Evolutionary conservation across 1,140 invertebrate species (phyloP).

Genomic region (Phymastichus coffea): DNA sequence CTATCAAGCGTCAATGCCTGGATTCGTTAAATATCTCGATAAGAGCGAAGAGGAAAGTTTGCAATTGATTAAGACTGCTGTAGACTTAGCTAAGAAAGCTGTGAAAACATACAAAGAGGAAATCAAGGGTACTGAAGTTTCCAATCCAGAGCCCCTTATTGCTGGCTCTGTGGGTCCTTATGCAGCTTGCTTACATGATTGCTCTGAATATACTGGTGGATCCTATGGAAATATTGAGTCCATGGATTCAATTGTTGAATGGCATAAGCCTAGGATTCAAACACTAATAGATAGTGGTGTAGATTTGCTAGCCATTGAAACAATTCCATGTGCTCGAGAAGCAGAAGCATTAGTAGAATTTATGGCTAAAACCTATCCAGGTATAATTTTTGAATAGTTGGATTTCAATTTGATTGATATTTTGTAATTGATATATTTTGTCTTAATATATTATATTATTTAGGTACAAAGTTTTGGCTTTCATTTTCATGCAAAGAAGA

Average conservation of each 20-base stretch:
- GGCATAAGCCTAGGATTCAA: conserved; percentile 79
- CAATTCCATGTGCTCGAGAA: conserved; percentile 81
- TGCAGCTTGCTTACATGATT: conserved; percentile 84
- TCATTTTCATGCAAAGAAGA: conserved; percentile 78
- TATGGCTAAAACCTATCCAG: conserved; percentile 71
- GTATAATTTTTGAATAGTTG: not conserved
- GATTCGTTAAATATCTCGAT: conserved; percentile 72
- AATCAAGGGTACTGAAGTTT: conserved; percentile 33
- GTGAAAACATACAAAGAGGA: conserved; percentile 62
- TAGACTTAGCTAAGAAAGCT: conserved; percentile 68
- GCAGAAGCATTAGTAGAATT: conserved; percentile 74
- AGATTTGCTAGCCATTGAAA: conserved; percentile 86
- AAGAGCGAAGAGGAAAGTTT: conserved; percentile 64
- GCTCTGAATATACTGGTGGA: conserved; percentile 84
- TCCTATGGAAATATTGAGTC: conserved; percentile 73
- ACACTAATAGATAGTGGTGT: conserved; percentile 75
- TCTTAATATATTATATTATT: not conserved
- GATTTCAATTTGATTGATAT: not conserved
- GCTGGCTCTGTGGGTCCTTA: conserved; percentile 90
- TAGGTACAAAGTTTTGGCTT: conserved; percentile 73
- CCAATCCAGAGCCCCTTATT: conserved; percentile 60
- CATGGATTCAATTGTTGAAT: conserved; percentile 69
- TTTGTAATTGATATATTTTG: not conserved
- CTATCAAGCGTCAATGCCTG: conserved; percentile 84
- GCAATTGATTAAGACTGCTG: conserved; percentile 72